Conservation (phyloP, 2,888 invertebrate species). For the Colostygia pectinataria region DNA sequence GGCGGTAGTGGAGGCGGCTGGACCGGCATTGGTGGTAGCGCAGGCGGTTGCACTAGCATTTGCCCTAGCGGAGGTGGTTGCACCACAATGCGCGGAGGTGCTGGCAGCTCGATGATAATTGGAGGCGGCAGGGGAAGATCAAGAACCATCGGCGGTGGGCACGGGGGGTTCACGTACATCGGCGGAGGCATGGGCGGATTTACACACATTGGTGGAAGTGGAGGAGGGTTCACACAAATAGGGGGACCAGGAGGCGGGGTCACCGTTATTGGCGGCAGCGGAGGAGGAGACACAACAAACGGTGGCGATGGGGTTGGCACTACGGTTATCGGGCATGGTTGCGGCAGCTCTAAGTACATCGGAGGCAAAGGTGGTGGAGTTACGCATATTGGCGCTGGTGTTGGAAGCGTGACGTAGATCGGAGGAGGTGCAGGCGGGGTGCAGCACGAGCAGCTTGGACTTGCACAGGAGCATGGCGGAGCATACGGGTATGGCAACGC, state of each 20-base stretch:
- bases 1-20: constrained; percentile 66
- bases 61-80: constrained; percentile 68
- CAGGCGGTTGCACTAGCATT: constrained; percentile 66
- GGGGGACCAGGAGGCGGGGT: constrained; percentile 59
- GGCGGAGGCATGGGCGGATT: constrained; percentile 59
- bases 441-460: constrained; percentile 23
- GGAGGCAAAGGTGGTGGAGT: constrained; percentile 56
- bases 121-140: constrained; percentile 62
- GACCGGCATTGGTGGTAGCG: constrained; percentile 66
- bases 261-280: constrained; percentile 57
- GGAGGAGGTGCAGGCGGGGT: constrained; percentile 50
- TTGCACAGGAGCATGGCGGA: constrained; percentile 6
- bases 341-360: constrained; percentile 54
- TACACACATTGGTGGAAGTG: constrained; percentile 57
- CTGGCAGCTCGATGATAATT: constrained; percentile 62
- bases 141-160: constrained; percentile 52
- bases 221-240: constrained; percentile 61
- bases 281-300: constrained; percentile 51
- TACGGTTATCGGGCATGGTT: constrained; percentile 58
- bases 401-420: constrained; percentile 60
- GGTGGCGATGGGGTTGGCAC: constrained; percentile 55
- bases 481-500: constrained; percentile 6
- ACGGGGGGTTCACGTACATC: constrained; percentile 60
- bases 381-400: constrained; percentile 56
- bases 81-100: constrained; percentile 65